A percentile compares a stretch with the other conserved stretches of the same genome.
These are phyloP conservation scores for Cavia porcellus DNA, from an alignment of 2,113 vertebrate genomes.

Conservation along the genomic window DNA sequence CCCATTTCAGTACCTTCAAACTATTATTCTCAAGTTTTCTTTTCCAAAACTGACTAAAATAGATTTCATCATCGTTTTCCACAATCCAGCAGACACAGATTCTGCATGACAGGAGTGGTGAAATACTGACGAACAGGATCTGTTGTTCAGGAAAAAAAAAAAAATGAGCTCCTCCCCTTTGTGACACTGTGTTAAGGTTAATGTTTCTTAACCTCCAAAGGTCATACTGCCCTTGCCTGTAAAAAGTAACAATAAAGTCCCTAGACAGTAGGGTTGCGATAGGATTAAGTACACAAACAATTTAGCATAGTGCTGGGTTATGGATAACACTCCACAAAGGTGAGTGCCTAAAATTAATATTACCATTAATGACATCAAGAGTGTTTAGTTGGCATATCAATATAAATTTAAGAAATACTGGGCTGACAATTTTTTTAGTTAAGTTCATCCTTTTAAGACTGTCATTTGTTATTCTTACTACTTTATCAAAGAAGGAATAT, in stretches of 20 bases:
- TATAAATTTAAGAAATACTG: slow-evolving; percentile 2
- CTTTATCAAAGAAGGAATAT: slow-evolving; percentile 40
- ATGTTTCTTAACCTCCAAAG: background rate
- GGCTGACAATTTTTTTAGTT: background rate
- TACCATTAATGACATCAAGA: background rate
- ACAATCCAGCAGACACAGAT: background rate
- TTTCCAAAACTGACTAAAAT: background rate
- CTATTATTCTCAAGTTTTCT: background rate
- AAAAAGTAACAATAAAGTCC: background rate
- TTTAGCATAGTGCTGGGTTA: background rate
- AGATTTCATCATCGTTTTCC: background rate
- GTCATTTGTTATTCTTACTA: background rate
- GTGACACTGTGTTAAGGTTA: background rate
- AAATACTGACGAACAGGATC: background rate
- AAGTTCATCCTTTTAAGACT: background rate
- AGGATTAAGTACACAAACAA: background rate
- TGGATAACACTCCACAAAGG: background rate
- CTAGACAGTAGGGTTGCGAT: background rate
- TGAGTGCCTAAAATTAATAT: background rate
- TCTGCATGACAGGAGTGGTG: background rate
- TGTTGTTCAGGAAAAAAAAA: background rate
- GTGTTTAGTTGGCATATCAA: background rate
- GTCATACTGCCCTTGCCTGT: background rate
- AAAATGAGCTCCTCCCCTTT: background rate
- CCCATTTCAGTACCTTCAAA: background rate